Base-by-base conservation (phyloP, 1,140 invertebrate species). In the Danaus plexippus region DNA sequence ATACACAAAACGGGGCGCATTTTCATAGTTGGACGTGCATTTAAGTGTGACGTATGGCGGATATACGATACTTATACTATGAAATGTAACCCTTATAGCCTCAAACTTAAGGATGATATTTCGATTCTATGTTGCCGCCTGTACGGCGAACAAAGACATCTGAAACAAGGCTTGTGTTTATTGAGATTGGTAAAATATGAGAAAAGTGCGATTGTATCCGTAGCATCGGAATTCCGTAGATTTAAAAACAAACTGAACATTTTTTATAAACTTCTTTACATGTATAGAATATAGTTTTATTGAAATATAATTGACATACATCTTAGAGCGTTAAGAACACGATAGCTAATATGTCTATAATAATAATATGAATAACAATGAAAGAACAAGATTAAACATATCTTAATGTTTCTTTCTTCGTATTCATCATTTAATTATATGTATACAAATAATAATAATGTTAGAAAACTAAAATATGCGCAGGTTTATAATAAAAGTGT, bases 131-230 rank as follows among this genome's bases (percentile, higher is more conserved):
- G 54, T 48, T 48, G 59, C 49, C 48, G 15, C 18, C 49, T 42
- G 59, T 61, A 56, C 48, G 40, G 47, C 44, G 53, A 67, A 74
- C 69, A 70, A 71, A 70, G 69, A 69, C 59, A 70, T 67, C 61
- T 63, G 64, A 63, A 69, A 71, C 59, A 58, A 57, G 61, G 57
- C 64, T 51, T 61, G 64, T 68, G 71, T 79, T 76, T 78, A 73
- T 80, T 67, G 71, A 73, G 66, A 70, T 56, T 54, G 61, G 57
- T 52, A 56, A 54, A 67, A 61, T 61, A 41, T 53, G 49, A 18
- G 56, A 48, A 12, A 45, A 32, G 59, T 52, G 47, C 54, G 47
- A 51, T 60, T 22, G 52, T 10, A 52, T 44, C 22, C 4, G 22
- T 32, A 32, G 22, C 22, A 32, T 32, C 22, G 22, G 22, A 32